Percentiles rank a stretch among this genome's conserved stretches.
These are phyloP conservation scores for Papilio demoleus DNA, from an alignment of 2,888 invertebrate genomes.

Conservation along the genomic window DNA sequence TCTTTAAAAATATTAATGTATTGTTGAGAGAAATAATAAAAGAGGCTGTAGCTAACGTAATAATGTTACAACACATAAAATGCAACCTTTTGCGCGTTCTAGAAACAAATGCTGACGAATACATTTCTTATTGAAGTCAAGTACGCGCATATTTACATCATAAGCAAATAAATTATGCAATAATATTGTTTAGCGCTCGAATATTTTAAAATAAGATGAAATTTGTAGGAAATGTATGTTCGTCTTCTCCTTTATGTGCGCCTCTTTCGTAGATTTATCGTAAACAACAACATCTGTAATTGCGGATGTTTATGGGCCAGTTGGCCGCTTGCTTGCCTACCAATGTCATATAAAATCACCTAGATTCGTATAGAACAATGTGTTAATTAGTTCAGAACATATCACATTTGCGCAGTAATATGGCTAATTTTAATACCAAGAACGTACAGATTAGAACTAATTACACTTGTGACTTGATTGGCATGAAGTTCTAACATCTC, in stretches of 20 bases:
- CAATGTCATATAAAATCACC: too few relatives aligned
- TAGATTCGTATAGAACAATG: neutral
- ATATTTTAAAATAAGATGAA: neutral
- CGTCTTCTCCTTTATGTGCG: too few relatives aligned
- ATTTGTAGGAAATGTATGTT: neutral
- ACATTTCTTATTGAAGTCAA: constrained; percentile 21
- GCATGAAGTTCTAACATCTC: neutral
- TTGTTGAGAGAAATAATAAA: constrained; percentile 8
- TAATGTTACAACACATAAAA: constrained; percentile 7
- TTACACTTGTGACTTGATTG: neutral
- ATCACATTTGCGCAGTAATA: neutral
- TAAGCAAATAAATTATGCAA: constrained; percentile 5
- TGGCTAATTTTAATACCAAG: neutral
- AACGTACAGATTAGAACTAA: neutral
- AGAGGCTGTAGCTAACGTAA: constrained; percentile 12
- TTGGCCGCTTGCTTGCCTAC: too few relatives aligned
- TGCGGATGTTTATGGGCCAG: too few relatives aligned
- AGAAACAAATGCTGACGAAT: constrained; percentile 1
- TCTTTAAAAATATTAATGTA: too few relatives aligned
- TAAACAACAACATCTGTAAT: too few relatives aligned
- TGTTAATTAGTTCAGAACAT: neutral
- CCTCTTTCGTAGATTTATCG: too few relatives aligned
- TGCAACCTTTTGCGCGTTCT: constrained; percentile 18
- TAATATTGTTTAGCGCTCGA: neutral
- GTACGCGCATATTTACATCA: neutral